Conservation (phyloP, 1,140 invertebrate genomes). For the Dendroctonus ponderosae region DNA sequence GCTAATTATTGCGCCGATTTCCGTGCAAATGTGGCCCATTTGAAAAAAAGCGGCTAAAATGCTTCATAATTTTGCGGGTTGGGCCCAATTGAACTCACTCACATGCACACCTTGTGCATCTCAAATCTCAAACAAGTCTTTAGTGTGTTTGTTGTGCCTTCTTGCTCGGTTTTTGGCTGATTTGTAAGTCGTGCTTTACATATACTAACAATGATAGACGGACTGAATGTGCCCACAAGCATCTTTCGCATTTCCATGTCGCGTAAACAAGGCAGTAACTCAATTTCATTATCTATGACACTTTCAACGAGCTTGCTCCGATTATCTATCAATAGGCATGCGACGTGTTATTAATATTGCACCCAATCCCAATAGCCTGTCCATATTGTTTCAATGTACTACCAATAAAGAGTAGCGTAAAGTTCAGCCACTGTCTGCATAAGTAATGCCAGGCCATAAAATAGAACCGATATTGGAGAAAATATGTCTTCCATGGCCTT, state of each 20-base stretch:
- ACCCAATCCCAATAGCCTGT: conserved; percentile 8
- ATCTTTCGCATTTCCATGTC: conserved; percentile 1
- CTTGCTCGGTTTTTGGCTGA: no score
- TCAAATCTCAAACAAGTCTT: no score
- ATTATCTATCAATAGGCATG: conserved; percentile 18
- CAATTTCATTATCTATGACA: conserved; percentile 20
- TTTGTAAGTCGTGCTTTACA: no score
- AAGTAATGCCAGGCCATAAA: conserved; percentile 1
- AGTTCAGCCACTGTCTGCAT: conserved; percentile 10
- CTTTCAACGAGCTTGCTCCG: conserved; percentile 21
- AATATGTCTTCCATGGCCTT: conserved; percentile 4
- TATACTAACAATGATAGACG: no score
- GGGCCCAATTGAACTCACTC: no score
- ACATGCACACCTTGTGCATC: no score
- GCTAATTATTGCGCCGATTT: no score
- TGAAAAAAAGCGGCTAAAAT: no score
- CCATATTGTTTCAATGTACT: conserved; percentile 13
- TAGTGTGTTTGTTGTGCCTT: no score
- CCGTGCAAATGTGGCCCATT: no score
- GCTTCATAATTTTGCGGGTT: no score
- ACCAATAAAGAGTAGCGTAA: conserved; percentile 10
- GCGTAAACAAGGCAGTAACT: conserved; percentile 12
- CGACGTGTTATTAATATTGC: conserved; percentile 19
- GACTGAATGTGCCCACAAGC: not conserved
- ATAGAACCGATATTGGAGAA: conserved; percentile 7